phyloP scores from a whole-genome alignment of 2,888 invertebrate genomes.

The Latrodectus elegans region DNA sequence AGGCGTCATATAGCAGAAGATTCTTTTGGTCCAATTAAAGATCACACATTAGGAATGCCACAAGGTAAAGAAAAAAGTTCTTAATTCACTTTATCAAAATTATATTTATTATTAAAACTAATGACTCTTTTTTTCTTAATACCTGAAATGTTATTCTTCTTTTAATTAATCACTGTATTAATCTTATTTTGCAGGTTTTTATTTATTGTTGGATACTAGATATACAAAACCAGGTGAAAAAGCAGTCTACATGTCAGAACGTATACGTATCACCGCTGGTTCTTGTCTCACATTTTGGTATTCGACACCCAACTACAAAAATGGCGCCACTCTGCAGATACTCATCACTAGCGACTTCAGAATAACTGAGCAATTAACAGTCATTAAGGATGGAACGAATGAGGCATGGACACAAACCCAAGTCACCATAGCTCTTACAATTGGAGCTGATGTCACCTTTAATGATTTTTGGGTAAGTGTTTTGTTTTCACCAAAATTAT shows the following conservation, averaged over 20 bases:
- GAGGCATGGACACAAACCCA: conserved; percentile 22
- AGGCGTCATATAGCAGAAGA: conserved; percentile 39
- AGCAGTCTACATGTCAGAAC: conserved; percentile 64
- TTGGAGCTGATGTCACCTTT: not conserved
- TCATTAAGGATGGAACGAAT: conserved; percentile 6
- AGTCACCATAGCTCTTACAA: conserved; percentile 14
- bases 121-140: not conserved
- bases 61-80: conserved; percentile 23
- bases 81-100: not conserved
- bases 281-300: conserved; percentile 57
- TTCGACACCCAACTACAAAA: conserved; percentile 3
- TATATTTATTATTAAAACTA: not conserved
- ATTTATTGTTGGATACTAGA: conserved; percentile 37
- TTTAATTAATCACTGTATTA: not conserved
- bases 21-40: conserved; percentile 39
- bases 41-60: conserved; percentile 38
- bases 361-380: not conserved
- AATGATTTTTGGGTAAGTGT: conserved; percentile 49
- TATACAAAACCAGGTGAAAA: conserved; percentile 12
- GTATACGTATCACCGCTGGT: conserved; percentile 12
- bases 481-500: not conserved
- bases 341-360: conserved; percentile 32
- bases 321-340: conserved; percentile 27
- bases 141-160: not conserved
- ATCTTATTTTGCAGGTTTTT: conserved; percentile 34